Conservation (phyloP, 37 sponge, comb jelly and placozoan species). For the Cliona cf. orientalis region DNA sequence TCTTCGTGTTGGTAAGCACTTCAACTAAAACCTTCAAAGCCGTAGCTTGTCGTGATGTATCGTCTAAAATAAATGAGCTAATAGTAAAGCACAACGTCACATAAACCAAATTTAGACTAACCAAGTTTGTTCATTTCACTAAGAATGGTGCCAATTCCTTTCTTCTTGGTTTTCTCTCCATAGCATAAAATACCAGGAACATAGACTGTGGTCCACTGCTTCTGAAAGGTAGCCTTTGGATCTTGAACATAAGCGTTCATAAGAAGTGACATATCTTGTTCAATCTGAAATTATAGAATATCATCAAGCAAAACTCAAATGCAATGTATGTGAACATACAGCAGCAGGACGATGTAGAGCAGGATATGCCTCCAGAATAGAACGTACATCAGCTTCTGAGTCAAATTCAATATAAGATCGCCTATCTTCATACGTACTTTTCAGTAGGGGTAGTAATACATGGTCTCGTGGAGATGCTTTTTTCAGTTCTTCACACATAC, state of each 20-base stretch:
- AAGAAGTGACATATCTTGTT: slow-evolving; percentile 15
- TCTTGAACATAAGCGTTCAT: background rate
- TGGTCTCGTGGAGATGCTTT: slow-evolving; percentile 30
- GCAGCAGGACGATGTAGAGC: slow-evolving; percentile 8
- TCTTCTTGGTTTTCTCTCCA: too few relatives aligned
- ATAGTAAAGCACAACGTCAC: background rate
- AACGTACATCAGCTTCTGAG: slow-evolving; percentile 3
- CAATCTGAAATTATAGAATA: too few relatives aligned
- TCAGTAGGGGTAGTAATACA: slow-evolving; percentile 32
- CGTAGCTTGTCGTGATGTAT: background rate
- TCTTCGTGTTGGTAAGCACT: too few relatives aligned
- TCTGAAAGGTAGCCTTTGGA: background rate
- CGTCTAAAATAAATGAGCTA: background rate
- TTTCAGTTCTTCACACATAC: slow-evolving; percentile 29
- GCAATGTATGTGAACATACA: background rate
- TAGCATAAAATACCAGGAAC: background rate
- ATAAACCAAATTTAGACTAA: background rate
- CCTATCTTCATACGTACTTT: slow-evolving; percentile 9
- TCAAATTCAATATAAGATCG: background rate
- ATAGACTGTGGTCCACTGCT: background rate
- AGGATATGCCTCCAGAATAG: background rate
- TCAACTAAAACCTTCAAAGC: background rate
- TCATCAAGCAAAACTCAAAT: background rate
- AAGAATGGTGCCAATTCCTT: too few relatives aligned
- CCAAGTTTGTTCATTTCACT: too few relatives aligned